Evolutionary conservation across 2,797 vertebrate genomes (phyloP).

Genomic region (Echiichthys vipera): DNA sequence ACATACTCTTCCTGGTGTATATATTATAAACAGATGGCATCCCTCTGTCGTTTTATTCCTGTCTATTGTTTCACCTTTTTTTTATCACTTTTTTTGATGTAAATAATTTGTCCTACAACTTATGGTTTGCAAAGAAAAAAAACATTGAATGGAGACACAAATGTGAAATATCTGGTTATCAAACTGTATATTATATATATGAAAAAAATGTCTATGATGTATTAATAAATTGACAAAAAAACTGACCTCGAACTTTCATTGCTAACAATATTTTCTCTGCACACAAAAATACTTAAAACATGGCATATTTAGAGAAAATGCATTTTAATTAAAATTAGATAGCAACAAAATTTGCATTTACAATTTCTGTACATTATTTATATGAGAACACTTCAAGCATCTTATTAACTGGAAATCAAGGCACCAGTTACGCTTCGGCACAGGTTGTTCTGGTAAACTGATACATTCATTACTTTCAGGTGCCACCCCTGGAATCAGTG

Average conservation of each 20-base stretch:
- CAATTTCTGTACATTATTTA: slow-evolving; percentile 48
- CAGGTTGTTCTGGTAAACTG: neutral
- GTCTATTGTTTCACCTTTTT: slow-evolving; percentile 81
- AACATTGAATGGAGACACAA: slow-evolving; percentile 79
- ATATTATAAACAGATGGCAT: slow-evolving; percentile 78
- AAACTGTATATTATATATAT: slow-evolving; percentile 89
- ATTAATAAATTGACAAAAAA: slow-evolving; percentile 86
- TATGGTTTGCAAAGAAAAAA: slow-evolving; percentile 82
- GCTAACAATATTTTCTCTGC: neutral
- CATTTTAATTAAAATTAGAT: slow-evolving; percentile 46
- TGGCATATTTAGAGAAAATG: neutral
- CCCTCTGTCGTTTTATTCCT: slow-evolving; percentile 73
- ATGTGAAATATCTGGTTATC: slow-evolving; percentile 86
- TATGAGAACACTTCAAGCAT: slow-evolving; percentile 14
- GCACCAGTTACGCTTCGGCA: neutral
- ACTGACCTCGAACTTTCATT: slow-evolving; percentile 25
- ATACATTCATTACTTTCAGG: slow-evolving; percentile 9
- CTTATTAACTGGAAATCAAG: slow-evolving; percentile 14
- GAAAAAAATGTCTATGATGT: slow-evolving; percentile 86
- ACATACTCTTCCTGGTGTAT: slow-evolving; percentile 74
- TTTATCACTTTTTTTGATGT: slow-evolving; percentile 85
- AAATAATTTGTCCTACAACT: slow-evolving; percentile 86
- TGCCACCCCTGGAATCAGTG: neutral
- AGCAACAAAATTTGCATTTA: slow-evolving; percentile 46
- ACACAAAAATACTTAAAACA: neutral